A percentile compares a stretch with the other conserved stretches of the same genome.
Conservation (phyloP, 2,888 invertebrate genomes). For the Petrolisthes cinctipes region DNA sequence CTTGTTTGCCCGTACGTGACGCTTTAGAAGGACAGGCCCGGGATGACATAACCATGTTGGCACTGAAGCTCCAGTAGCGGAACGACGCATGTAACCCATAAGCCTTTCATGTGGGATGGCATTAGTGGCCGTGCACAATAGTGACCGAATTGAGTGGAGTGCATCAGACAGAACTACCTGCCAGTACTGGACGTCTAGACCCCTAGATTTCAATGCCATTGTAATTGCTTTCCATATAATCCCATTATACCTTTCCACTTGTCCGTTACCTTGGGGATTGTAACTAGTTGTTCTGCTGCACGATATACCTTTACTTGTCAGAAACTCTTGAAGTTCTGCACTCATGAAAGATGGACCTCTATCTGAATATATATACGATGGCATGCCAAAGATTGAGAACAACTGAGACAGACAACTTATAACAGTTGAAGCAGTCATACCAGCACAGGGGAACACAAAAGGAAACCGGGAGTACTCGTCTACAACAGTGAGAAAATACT, state of each 20-base stretch:
- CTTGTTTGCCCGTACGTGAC: slow-evolving; percentile 17
- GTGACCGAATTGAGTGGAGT: slow-evolving; percentile 65
- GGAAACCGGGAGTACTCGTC: slow-evolving; percentile 33
- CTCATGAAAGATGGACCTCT: slow-evolving; percentile 1
- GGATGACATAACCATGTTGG: slow-evolving; percentile 2
- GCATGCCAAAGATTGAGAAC: slow-evolving; percentile 32
- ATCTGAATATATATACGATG: slow-evolving; percentile 2
- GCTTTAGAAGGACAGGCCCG: slow-evolving; percentile 13
- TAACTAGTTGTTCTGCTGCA: slow-evolving; percentile 60
- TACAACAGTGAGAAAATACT: slow-evolving; percentile 20
- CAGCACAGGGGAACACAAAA: slow-evolving; percentile 25
- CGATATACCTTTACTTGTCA: background rate
- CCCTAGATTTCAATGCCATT: slow-evolving; percentile 32
- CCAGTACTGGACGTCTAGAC: slow-evolving; percentile 29
- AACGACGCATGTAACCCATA: slow-evolving; percentile 1
- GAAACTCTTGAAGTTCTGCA: background rate
- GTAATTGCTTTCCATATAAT: slow-evolving; percentile 65
- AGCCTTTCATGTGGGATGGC: slow-evolving; percentile 39
- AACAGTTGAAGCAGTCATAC: slow-evolving; percentile 3
- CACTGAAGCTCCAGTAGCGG: slow-evolving; percentile 10
- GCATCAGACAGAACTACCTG: slow-evolving; percentile 58
- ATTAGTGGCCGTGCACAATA: slow-evolving; percentile 51
- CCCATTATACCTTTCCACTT: slow-evolving; percentile 63
- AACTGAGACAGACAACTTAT: slow-evolving; percentile 22
- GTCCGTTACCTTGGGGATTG: no score